Evolutionary conservation across 2,797 vertebrate genomes (phyloP).

Genomic region (Protosalanx chinensis): DNA sequence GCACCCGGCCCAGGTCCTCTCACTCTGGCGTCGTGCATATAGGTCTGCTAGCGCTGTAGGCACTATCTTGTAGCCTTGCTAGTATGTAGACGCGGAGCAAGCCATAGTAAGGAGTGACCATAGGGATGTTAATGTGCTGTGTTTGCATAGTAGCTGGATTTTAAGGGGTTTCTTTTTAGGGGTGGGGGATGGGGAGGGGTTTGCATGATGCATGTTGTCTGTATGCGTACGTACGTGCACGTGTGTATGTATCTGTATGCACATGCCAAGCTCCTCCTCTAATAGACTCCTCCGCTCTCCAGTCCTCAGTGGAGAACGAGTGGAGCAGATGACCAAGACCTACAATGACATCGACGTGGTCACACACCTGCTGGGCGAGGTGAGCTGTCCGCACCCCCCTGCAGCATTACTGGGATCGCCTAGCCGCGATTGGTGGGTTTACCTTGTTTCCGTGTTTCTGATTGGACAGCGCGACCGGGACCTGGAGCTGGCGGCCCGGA

Average conservation of each 20-base stretch:
- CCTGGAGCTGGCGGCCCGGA: conserved; percentile 93
- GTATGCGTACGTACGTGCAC: not conserved
- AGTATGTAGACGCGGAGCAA: not conserved
- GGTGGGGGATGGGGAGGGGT: not conserved
- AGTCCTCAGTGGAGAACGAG: conserved; percentile 84
- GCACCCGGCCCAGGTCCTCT: conserved; percentile 1
- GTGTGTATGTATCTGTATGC: not conserved
- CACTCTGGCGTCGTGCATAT: conserved; percentile 13
- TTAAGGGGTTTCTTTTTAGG: conserved; percentile 2
- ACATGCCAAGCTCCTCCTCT: no score
- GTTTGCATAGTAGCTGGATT: conserved; percentile 25
- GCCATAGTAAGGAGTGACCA: not conserved
- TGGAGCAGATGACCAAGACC: conserved; percentile 87
- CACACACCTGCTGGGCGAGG: conserved; percentile 90
- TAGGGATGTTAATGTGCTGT: not conserved
- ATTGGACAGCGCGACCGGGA: conserved; percentile 86
- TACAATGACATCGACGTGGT: conserved; percentile 92
- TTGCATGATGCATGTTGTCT: conserved; percentile 7
- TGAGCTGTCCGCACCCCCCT: conserved; percentile 46
- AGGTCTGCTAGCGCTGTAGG: conserved; percentile 30
- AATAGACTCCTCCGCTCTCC: conserved; percentile 9
- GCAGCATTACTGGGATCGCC: not conserved
- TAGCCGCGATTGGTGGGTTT: not conserved
- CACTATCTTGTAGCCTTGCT: not conserved
- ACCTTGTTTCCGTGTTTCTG: conserved; percentile 10